Conservation (phyloP, 2,888 invertebrate genomes). For the Lepidochrysops patricia region DNA sequence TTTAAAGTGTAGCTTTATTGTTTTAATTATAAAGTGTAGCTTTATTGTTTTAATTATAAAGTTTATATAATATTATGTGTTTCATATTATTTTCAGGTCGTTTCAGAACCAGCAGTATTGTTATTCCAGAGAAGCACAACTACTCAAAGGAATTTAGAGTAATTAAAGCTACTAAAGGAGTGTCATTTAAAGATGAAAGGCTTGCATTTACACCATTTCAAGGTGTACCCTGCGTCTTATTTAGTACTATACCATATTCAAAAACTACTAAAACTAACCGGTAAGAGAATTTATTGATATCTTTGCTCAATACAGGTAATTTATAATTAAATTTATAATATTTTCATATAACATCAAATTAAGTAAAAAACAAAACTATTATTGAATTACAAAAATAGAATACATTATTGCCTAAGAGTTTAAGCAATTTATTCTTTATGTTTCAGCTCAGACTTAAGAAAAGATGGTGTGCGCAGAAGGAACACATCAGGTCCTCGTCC, state of each 20-base stretch:
- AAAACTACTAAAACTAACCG: constrained; percentile 77
- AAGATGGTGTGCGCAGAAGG: constrained; percentile 83
- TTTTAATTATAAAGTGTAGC: too few relatives aligned
- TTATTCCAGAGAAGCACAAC: constrained; percentile 74
- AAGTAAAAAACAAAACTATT: too few relatives aligned
- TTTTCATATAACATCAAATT: too few relatives aligned
- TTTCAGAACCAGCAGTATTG: constrained; percentile 65
- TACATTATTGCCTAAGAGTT: too few relatives aligned
- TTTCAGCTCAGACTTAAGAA: constrained; percentile 75
- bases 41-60: too few relatives aligned
- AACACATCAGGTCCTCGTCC: constrained; percentile 89
- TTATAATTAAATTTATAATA: too few relatives aligned
- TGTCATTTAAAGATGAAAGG: constrained; percentile 85
- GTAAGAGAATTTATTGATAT: constrained; percentile 47
- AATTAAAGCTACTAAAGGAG: constrained; percentile 76
- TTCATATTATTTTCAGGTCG: constrained; percentile 44
- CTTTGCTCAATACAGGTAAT: background rate
- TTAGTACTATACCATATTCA: constrained; percentile 90
- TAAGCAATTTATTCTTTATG: background rate
- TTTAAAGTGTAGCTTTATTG: too few relatives aligned
- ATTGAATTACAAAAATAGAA: too few relatives aligned
- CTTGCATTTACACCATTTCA: constrained; percentile 85
- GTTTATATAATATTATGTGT: too few relatives aligned
- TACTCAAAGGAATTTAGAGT: constrained; percentile 74
- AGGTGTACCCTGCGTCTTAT: constrained; percentile 88